These are phyloP conservation scores for Malacoraja senta DNA, from an alignment of 2,797 vertebrate genomes.

Conservation along the genomic window DNA sequence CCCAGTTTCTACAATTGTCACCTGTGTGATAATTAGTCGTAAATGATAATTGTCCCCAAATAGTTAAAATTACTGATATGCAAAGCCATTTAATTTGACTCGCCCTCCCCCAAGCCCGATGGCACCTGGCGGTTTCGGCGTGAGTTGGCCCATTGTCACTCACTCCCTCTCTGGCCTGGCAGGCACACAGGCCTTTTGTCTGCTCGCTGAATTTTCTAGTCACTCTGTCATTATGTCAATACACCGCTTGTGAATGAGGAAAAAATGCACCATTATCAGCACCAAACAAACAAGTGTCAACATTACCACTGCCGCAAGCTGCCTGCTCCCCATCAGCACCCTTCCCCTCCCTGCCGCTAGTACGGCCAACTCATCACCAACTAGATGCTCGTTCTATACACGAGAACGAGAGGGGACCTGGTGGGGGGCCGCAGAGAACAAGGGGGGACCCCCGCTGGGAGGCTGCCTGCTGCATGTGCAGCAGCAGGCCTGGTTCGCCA, in stretches of 20 bases:
- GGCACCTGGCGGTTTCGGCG: conserved; percentile 27
- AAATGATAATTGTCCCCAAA: not conserved
- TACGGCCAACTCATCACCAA: not conserved
- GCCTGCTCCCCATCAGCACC: not conserved
- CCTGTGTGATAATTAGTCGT: not conserved
- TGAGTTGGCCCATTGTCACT: conserved; percentile 4
- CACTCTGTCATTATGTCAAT: conserved; percentile 22
- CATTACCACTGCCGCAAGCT: not conserved
- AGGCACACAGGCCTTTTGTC: conserved; percentile 24
- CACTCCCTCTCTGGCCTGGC: conserved; percentile 10
- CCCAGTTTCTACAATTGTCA: not conserved
- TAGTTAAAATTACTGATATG: not conserved
- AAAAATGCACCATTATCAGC: conserved; percentile 30
- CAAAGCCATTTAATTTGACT: not conserved
- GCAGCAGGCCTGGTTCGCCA: too few relatives aligned
- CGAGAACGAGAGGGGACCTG: too few relatives aligned
- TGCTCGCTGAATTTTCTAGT: conserved; percentile 13
- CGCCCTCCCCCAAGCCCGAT: not conserved
- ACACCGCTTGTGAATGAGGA: conserved; percentile 20
- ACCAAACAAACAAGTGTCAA: conserved; percentile 31
- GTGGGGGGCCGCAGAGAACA: too few relatives aligned
- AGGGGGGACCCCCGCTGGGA: too few relatives aligned
- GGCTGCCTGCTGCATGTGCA: too few relatives aligned
- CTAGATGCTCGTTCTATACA: not conserved
- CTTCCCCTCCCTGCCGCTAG: not conserved